These are phyloP conservation scores for Lamellibrachia luymesi DNA, from an alignment of 1,140 invertebrate species.

Conservation along the genomic window DNA sequence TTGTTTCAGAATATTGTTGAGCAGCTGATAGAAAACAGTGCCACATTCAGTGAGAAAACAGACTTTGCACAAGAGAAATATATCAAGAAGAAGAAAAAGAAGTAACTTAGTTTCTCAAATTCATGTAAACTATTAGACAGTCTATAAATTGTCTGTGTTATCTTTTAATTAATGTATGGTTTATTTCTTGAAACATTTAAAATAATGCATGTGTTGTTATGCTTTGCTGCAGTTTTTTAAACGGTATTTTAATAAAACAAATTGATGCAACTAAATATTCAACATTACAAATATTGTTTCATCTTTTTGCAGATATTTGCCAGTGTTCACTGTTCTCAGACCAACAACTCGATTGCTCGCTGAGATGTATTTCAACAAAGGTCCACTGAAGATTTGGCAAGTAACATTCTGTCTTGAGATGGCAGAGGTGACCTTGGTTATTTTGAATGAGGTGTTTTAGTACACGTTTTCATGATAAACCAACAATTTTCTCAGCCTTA, in stretches of 20 bases:
- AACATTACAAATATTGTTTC: slow-evolving; percentile 11
- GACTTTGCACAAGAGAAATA: slow-evolving; percentile 93
- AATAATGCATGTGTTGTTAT: neutral
- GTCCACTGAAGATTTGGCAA: slow-evolving; percentile 74
- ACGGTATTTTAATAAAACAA: neutral
- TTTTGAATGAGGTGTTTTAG: neutral
- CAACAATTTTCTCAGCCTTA: neutral
- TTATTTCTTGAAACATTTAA: neutral
- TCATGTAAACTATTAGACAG: neutral
- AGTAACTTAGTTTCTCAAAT: slow-evolving; percentile 65
- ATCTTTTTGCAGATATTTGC: slow-evolving; percentile 34
- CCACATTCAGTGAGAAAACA: slow-evolving; percentile 78
- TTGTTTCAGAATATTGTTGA: slow-evolving; percentile 72
- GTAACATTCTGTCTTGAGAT: slow-evolving; percentile 18
- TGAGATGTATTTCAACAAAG: slow-evolving; percentile 76
- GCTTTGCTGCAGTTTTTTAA: neutral
- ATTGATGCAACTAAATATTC: neutral
- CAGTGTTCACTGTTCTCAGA: slow-evolving; percentile 55
- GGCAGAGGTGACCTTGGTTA: too few relatives aligned
- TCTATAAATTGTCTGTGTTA: neutral
- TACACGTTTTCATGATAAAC: neutral
- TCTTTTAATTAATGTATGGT: neutral
- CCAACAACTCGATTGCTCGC: slow-evolving; percentile 74
- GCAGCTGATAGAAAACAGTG: slow-evolving; percentile 83
- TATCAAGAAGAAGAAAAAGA: slow-evolving; percentile 88